These are phyloP conservation scores for Allygus modestus DNA, from an alignment of 2,888 invertebrate genomes.

Conservation along the genomic window DNA sequence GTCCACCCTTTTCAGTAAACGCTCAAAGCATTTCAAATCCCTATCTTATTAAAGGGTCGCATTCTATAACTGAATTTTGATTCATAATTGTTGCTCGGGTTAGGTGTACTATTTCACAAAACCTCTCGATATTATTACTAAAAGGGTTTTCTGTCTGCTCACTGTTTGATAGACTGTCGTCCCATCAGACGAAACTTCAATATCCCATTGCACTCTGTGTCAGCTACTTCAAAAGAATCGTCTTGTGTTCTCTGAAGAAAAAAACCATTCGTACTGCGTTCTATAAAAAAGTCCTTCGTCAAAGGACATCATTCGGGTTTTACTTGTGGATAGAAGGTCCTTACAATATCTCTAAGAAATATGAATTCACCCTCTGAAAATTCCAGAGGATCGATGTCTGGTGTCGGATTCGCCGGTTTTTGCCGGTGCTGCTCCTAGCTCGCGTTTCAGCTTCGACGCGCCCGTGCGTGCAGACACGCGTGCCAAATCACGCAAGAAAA, in stretches of 20 bases:
- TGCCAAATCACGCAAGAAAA: slow-evolving; percentile 21
- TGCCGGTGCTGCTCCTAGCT: not conserved
- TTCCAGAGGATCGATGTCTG: slow-evolving; percentile 13
- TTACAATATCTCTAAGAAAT: no score
- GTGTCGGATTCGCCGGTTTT: slow-evolving; percentile 5
- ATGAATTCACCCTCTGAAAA: not conserved
- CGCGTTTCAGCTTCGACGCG: not conserved
- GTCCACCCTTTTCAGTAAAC: not conserved
- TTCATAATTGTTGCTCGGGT: not conserved
- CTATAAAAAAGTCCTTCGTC: no score
- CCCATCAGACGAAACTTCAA: no score
- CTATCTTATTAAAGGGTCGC: not conserved
- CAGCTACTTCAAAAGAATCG: no score
- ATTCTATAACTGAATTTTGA: not conserved
- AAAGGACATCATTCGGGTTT: no score
- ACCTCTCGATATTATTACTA: no score
- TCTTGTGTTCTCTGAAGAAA: no score
- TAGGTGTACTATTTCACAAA: not conserved
- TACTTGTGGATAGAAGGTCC: no score
- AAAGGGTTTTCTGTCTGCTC: no score
- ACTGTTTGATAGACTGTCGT: no score
- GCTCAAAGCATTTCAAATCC: not conserved
- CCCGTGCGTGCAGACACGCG: slow-evolving; percentile 2
- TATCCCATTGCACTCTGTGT: no score
- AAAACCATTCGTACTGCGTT: no score